These are phyloP conservation scores for Bagarius yarrelli DNA, from an alignment of 2,113 vertebrate genomes.

Conservation along the genomic window DNA sequence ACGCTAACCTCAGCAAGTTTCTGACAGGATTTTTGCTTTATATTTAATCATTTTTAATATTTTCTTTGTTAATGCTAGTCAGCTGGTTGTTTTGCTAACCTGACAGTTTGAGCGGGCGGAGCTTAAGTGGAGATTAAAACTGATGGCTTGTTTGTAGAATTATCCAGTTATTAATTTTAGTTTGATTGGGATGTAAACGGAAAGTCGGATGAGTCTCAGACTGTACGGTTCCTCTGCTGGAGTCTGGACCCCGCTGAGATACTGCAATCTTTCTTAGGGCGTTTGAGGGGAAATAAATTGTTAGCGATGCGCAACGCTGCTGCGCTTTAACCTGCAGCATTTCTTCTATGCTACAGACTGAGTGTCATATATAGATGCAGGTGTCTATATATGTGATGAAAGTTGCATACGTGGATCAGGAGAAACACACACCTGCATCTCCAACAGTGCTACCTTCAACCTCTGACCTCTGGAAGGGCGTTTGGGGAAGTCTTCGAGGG, in stretches of 20 bases:
- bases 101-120: no score
- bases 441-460: conserved; percentile 65
- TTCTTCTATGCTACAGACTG: conserved; percentile 42
- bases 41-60: no score
- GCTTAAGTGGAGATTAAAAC: no score
- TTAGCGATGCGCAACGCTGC: conserved; percentile 50
- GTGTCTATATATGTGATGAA: conserved; percentile 73
- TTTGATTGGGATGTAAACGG: not conserved
- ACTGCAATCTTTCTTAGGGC: not conserved
- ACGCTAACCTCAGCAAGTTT: no score
- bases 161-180: not conserved
- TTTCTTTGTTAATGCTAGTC: no score
- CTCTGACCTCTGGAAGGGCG: conserved; percentile 62
- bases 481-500: conserved; percentile 55
- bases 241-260: conserved; percentile 23
- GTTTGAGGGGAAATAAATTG: conserved; percentile 73
- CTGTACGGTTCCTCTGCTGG: conserved; percentile 27
- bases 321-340: conserved; percentile 53
- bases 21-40: no score
- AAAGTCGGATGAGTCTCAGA: not conserved
- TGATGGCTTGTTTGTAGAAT: no score
- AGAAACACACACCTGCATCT: conserved; percentile 75
- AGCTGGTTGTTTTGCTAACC: no score
- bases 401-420: conserved; percentile 61
- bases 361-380: conserved; percentile 72